Base-by-base conservation (phyloP, 1,140 invertebrate species). In the Drosophila nannoptera region DNA sequence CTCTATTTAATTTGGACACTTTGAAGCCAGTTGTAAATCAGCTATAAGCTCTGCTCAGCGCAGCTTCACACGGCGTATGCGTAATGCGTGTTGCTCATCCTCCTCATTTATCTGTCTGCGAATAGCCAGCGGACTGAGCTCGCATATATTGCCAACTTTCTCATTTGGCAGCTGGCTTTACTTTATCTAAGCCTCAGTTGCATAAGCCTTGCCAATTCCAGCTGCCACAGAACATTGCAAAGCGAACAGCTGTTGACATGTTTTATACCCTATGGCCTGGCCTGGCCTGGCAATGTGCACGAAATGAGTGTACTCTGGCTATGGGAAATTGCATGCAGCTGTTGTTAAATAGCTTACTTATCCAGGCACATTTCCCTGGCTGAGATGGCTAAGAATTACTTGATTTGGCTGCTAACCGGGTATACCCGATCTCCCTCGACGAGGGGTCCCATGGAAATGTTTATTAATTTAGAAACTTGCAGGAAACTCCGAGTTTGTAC, bases 391-490 rank as follows among this genome's bases (percentile, higher is more conserved):
- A 2, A 22, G 22, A 22, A 3, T 22, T 22, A 22, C 22, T 22
- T 22, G 22, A 22, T 22, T 22, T 38, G 11, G 36, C 36, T 38
- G 4, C 36, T 38, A 11, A 11, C 11, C 36, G 42, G 7, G 12
- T 14, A 45, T 14, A 11, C 42, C 42, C 12, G 42, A 14, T 8
- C 8, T 45, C 36, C 9, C 2, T 2, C 2, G 62, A 45, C 7
- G 22, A 43, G 14, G 43, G 14, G n/a, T n/a, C 60, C 38, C 55
- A 67, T 60, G 63, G 11, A 71, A 71, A 71, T 71, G 63, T 71
- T 71, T 60, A 67, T 71, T 67, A 68, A 72, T 40, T 72, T 68
- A 35, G 3, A 52, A 72, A 72, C 56, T 72, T 72, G 64, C 14
- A 9, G 48, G 31, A 33, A 50, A 33, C 48, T 12, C 7, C 7